These are phyloP conservation scores for Himalopsyche japonica DNA, from an alignment of 2,888 invertebrate genomes.

Conservation along the genomic window DNA sequence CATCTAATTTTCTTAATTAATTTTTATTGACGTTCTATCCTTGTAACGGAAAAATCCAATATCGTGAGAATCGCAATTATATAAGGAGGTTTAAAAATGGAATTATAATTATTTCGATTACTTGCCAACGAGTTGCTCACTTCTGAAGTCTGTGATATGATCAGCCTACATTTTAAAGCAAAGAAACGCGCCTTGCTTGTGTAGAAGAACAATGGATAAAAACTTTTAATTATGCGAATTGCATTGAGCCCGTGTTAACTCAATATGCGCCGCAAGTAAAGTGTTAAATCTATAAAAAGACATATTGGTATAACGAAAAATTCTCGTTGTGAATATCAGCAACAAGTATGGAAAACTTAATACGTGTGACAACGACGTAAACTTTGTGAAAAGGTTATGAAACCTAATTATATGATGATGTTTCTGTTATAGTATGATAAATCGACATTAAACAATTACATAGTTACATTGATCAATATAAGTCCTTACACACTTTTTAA, in stretches of 20 bases:
- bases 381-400: too few relatives aligned
- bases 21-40: neutral
- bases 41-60: neutral
- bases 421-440: too few relatives aligned
- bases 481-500: too few relatives aligned
- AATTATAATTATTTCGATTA: neutral
- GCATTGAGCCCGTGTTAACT: neutral
- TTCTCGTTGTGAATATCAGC: too few relatives aligned
- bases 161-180: slow-evolving; percentile 17
- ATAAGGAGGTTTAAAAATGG: neutral
- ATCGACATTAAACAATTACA: too few relatives aligned
- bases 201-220: slow-evolving; percentile 13
- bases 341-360: too few relatives aligned
- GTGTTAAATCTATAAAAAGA: neutral
- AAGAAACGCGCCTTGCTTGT: neutral
- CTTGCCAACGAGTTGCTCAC: neutral
- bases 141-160: slow-evolving; percentile 7
- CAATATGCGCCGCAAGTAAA: neutral
- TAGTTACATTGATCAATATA: too few relatives aligned
- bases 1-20: neutral
- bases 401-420: too few relatives aligned
- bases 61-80: neutral
- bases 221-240: neutral
- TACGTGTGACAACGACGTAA: too few relatives aligned
- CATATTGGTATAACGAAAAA: too few relatives aligned